phyloP scores from a whole-genome alignment of 2,888 invertebrate genomes.

The Hyalella azteca region DNA sequence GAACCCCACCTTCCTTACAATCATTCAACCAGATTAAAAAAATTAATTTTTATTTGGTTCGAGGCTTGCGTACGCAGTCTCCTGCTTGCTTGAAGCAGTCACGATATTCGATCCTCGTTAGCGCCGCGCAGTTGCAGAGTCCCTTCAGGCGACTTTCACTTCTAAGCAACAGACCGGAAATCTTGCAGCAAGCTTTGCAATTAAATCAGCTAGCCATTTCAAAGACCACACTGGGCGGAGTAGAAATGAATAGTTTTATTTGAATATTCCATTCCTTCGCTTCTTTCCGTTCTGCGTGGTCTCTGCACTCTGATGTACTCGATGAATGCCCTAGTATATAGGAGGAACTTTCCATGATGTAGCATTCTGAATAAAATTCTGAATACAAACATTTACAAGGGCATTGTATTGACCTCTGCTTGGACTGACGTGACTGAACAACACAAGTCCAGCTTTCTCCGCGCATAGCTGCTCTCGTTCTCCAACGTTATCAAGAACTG shows the following conservation, averaged over 20 bases:
- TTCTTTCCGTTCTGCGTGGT: not conserved
- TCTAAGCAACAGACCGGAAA: not conserved
- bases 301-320: not conserved
- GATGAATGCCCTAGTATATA: not conserved
- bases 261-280: not conserved
- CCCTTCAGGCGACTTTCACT: slow-evolving; percentile 20
- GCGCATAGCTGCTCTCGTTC: not conserved
- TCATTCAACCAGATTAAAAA: not conserved
- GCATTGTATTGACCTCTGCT: not conserved
- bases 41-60: not conserved
- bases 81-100: not conserved
- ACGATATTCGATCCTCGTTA: not conserved
- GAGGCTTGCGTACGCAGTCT: not conserved
- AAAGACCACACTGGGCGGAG: not conserved
- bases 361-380: not conserved
- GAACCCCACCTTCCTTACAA: not conserved
- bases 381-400: not conserved
- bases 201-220: not conserved
- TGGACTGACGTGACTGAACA: not conserved
- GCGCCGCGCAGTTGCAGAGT: not conserved
- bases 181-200: not conserved
- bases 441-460: not conserved
- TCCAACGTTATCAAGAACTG: not conserved
- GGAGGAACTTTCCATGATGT: not conserved
- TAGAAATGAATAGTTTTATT: not conserved